Evolutionary conservation across 2,113 vertebrate genomes (phyloP).

Genomic region (Oreochromis niloticus): DNA sequence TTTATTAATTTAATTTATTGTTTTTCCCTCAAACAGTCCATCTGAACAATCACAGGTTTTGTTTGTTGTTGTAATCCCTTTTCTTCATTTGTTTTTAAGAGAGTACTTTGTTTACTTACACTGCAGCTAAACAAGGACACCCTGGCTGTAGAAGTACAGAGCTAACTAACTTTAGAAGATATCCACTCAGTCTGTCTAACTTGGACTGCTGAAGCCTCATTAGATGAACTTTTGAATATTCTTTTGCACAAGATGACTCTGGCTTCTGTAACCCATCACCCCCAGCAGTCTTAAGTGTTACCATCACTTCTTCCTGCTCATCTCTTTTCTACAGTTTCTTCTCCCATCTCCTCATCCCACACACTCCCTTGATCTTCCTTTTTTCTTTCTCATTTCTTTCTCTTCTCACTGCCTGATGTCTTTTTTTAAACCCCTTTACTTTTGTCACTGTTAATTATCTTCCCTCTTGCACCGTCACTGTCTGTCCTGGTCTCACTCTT

Average conservation of each 20-base stretch:
- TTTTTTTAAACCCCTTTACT: neutral
- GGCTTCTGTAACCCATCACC: neutral
- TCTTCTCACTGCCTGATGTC: neutral
- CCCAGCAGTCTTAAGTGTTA: neutral
- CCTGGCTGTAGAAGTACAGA: neutral
- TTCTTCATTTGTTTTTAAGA: neutral
- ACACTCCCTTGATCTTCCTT: neutral
- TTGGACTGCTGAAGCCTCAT: neutral
- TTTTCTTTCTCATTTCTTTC: neutral
- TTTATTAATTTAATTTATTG: neutral
- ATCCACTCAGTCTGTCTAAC: neutral
- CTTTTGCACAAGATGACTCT: neutral
- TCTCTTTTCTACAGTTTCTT: neutral
- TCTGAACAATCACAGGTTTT: neutral
- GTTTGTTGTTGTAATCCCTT: neutral
- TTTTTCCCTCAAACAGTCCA: neutral
- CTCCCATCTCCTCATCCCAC: neutral
- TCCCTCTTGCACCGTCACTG: neutral
- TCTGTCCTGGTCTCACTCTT: neutral
- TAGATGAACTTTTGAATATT: neutral
- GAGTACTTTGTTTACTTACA: neutral
- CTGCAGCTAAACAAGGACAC: neutral
- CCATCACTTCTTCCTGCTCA: neutral
- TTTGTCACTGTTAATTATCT: slow-evolving; percentile 61
- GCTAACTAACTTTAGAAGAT: neutral